Evolutionary conservation across 2,113 vertebrate genomes (phyloP), one percentile per base, ranked within the genome.

Genomic region (Terrapene triunguis): DNA sequence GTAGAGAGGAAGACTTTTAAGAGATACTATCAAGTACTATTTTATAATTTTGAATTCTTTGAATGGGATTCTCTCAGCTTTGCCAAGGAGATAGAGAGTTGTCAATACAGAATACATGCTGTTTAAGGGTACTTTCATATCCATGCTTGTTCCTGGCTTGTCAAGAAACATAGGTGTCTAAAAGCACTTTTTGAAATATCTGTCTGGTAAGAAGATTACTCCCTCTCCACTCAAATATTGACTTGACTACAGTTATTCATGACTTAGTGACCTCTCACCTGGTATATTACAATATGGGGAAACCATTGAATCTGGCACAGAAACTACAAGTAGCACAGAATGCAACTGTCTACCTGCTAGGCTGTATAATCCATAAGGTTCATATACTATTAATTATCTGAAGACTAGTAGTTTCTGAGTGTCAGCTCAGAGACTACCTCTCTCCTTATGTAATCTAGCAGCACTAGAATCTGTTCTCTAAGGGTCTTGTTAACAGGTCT

Each of bases 361-460:
- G 0, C 24, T 4, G 82, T 53, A 22, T 24, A 35, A 53, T 27
- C n/a, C 16, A 10, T 74, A 0, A 0, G 44, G 14, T 9, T 85
- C 74, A 24, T 0, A 0, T 48, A 9, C 32, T 38, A 27, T 1
- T 69, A 51, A 1, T 48, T 90, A 10, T 9, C 0, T 0, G 0
- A 89, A 74, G 84, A 24, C 14, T 59, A 80, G 7, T 85, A 89
- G 54, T 91, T 92, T 59, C 85, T 84, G 65, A 42, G 57, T 87
- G 50, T 53, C 54, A 84, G 8, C 42, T 44, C 72, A 44, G 10
- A 42, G 42, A 44, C 74, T 90, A 25, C 74, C 21, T 83, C 53
- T 51, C 6, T 93, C 17, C 19, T n/a, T 8, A 3, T n/a, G 3
- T 76, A 87, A 57, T 32, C 80, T n/a, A 87, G 80, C 6, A 80